Conservation (phyloP, 2,797 vertebrate species). For the Cichlasoma orientale region DNA sequence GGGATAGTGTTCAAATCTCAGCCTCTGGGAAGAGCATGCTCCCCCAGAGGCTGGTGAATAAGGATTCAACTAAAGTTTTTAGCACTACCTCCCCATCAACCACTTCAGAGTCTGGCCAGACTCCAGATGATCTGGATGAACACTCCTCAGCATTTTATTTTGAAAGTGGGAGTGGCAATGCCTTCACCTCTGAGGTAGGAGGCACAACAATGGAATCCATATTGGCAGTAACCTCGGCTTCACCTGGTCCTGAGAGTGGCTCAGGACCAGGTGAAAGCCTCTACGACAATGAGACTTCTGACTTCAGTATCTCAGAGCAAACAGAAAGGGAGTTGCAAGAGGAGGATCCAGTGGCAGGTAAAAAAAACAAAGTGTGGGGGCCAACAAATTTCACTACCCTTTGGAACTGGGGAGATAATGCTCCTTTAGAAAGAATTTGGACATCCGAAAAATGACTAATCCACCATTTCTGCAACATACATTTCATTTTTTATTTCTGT, state of each 20-base stretch:
- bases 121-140: slow-evolving; percentile 66
- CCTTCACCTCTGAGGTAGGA: slow-evolving; percentile 43
- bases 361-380: slow-evolving; percentile 62
- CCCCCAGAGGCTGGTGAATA: slow-evolving; percentile 2
- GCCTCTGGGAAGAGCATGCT: slow-evolving; percentile 76
- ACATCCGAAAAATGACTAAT: slow-evolving; percentile 43
- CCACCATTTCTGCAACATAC: slow-evolving; percentile 39
- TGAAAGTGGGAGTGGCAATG: slow-evolving; percentile 77
- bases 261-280: slow-evolving; percentile 90
- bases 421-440: slow-evolving; percentile 20
- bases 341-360: slow-evolving; percentile 88
- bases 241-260: slow-evolving; percentile 87
- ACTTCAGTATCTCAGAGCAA: slow-evolving; percentile 93
- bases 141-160: slow-evolving; percentile 80
- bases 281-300: slow-evolving; percentile 94
- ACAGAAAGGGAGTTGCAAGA: slow-evolving; percentile 86
- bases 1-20: slow-evolving; percentile 78
- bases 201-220: slow-evolving; percentile 7
- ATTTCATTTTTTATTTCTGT: slow-evolving; percentile 21
- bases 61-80: slow-evolving; percentile 48
- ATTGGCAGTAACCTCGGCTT: slow-evolving; percentile 14
- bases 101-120: slow-evolving; percentile 50
- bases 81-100: slow-evolving; percentile 26
- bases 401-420: neutral
- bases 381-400: neutral